Evolutionary conservation across 2,888 invertebrate species (phyloP).

Genomic region (Drosophila anceps): DNA sequence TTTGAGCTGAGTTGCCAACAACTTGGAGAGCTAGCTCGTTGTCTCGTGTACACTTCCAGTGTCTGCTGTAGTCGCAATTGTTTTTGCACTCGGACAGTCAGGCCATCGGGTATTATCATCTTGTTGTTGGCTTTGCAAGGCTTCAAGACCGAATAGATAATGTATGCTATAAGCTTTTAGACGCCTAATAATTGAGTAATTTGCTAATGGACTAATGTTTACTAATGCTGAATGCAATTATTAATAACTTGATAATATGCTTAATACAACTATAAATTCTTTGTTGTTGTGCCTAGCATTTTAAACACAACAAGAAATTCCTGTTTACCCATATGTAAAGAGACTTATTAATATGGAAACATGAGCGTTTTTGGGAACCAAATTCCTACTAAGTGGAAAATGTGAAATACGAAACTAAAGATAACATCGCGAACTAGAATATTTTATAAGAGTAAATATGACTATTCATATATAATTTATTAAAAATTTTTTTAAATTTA

Average conservation of each 20-base stretch:
- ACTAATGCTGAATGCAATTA: background rate
- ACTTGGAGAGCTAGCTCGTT: slow-evolving; percentile 40
- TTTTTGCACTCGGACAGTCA: slow-evolving; percentile 1
- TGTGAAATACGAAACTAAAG: no score
- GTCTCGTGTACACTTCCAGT: slow-evolving; percentile 26
- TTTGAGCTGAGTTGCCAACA: slow-evolving; percentile 66
- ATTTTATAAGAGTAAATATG: no score
- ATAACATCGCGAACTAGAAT: no score
- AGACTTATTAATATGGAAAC: no score
- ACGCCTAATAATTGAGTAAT: background rate
- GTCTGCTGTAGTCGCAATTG: slow-evolving; percentile 19
- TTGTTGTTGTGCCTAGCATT: no score
- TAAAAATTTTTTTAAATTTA: no score
- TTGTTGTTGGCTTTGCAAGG: slow-evolving; percentile 8
- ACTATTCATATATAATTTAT: no score
- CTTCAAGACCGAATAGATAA: background rate
- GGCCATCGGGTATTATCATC: slow-evolving; percentile 20
- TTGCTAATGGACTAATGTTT: background rate
- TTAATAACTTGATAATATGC: background rate
- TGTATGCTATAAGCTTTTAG: background rate
- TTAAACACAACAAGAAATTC: no score
- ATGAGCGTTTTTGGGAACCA: no score
- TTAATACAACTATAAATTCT: background rate
- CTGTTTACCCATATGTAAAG: no score
- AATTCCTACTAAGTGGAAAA: no score